Conservation (phyloP, 2,113 vertebrate species). For the Pristiophorus japonicus region DNA sequence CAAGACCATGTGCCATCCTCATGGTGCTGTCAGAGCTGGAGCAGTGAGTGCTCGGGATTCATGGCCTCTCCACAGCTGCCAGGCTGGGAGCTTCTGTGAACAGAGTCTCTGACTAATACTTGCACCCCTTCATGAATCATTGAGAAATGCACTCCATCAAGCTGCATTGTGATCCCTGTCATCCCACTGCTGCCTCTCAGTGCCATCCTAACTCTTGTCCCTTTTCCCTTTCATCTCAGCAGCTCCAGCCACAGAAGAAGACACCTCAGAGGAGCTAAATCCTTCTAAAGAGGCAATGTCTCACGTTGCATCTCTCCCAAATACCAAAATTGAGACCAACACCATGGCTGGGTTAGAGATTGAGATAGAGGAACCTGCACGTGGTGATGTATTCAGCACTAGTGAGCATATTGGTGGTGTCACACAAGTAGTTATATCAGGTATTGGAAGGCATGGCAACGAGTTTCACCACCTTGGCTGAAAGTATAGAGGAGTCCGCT, state of each 20-base stretch:
- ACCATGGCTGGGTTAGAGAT: neutral
- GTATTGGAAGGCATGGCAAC: neutral
- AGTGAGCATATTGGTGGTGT: neutral
- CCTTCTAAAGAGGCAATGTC: neutral
- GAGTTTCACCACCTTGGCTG: neutral
- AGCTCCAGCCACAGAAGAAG: neutral
- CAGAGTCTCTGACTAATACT: too few relatives aligned
- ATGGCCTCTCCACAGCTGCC: too few relatives aligned
- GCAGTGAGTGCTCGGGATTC: neutral
- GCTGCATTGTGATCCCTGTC: too few relatives aligned
- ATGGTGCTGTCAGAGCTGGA: neutral
- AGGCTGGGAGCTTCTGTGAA: too few relatives aligned
- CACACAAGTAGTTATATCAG: neutral
- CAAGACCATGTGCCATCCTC: neutral
- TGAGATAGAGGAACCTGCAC: neutral
- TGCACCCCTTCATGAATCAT: too few relatives aligned
- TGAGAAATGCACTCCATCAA: too few relatives aligned
- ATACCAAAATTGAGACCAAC: neutral
- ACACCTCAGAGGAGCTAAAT: neutral
- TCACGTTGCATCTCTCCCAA: neutral
- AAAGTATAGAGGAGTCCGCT: neutral
- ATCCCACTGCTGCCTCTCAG: neutral
- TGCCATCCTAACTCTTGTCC: neutral
- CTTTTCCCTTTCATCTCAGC: neutral
- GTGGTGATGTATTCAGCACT: neutral